phyloP scores from a whole-genome alignment of 2,888 invertebrate species.

The Taphrorychus bicolor region DNA sequence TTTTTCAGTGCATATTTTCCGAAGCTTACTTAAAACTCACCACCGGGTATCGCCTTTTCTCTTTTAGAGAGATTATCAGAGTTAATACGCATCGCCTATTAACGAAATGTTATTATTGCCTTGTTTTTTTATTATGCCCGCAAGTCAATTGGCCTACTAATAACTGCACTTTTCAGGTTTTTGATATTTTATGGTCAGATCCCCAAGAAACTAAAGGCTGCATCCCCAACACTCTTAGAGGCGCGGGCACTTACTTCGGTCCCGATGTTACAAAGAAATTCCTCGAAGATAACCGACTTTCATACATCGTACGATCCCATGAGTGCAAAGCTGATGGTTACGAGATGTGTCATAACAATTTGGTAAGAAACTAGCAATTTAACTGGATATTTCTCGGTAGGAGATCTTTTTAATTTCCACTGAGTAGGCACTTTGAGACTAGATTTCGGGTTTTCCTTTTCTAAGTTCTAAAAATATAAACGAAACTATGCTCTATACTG shows the following conservation, averaged over 20 bases:
- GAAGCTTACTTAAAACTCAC: too few relatives aligned
- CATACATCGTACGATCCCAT: constrained; percentile 85
- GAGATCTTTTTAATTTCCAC: not conserved
- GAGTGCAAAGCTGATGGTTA: constrained; percentile 94
- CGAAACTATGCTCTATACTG: too few relatives aligned
- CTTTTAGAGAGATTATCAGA: too few relatives aligned
- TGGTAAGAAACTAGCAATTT: constrained; percentile 67
- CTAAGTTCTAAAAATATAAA: too few relatives aligned
- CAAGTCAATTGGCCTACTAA: too few relatives aligned
- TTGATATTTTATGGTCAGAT: constrained; percentile 94
- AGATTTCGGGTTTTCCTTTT: too few relatives aligned
- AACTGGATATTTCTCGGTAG: too few relatives aligned
- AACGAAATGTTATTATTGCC: too few relatives aligned
- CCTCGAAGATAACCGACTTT: constrained; percentile 77
- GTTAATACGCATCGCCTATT: too few relatives aligned
- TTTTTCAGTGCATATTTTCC: too few relatives aligned
- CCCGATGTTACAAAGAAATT: constrained; percentile 85
- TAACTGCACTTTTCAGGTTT: constrained; percentile 68
- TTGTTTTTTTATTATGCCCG: not conserved
- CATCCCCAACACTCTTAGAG: constrained; percentile 82
- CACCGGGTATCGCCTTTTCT: too few relatives aligned
- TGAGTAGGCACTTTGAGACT: too few relatives aligned
- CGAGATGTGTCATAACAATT: constrained; percentile 83
- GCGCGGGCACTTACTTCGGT: constrained; percentile 93
- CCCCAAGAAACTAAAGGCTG: constrained; percentile 82